phyloP scores from a whole-genome alignment of 2,113 vertebrate species.

The Datnioides undecimradiatus region DNA sequence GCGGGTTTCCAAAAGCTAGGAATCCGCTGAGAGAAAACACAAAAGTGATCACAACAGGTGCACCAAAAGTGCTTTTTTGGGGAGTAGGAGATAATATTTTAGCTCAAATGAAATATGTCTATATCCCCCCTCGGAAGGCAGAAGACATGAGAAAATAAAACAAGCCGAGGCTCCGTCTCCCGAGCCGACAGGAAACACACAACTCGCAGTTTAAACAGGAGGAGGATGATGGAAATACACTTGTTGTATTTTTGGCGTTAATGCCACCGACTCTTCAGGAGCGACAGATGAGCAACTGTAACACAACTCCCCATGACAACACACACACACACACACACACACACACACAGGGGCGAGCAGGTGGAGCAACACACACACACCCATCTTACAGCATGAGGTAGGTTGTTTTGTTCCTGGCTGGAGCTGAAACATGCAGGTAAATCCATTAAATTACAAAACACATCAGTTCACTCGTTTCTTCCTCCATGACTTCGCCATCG shows the following conservation, averaged over 20 bases:
- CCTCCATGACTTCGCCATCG: too few species aligned
- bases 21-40: constrained; percentile 58
- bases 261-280: constrained; percentile 63
- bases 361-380: constrained; percentile 5
- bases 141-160: constrained; percentile 11
- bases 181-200: constrained; percentile 42
- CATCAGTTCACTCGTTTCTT: background rate
- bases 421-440: background rate
- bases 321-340: constrained; percentile 14
- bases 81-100: constrained; percentile 42
- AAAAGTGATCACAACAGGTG: constrained; percentile 70
- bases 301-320: constrained; percentile 37
- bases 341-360: constrained; percentile 10
- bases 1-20: constrained; percentile 51
- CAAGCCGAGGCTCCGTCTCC: background rate
- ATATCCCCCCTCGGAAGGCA: constrained; percentile 36
- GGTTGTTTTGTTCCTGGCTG: background rate
- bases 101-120: constrained; percentile 56
- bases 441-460: background rate
- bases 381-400: background rate
- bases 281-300: constrained; percentile 48
- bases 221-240: constrained; percentile 50
- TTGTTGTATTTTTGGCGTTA: constrained; percentile 46
- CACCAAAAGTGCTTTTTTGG: constrained; percentile 47
- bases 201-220: constrained; percentile 39